Evolutionary conservation across 2,797 vertebrate species (phyloP).

Genomic region (Sebastiscus tertius): DNA sequence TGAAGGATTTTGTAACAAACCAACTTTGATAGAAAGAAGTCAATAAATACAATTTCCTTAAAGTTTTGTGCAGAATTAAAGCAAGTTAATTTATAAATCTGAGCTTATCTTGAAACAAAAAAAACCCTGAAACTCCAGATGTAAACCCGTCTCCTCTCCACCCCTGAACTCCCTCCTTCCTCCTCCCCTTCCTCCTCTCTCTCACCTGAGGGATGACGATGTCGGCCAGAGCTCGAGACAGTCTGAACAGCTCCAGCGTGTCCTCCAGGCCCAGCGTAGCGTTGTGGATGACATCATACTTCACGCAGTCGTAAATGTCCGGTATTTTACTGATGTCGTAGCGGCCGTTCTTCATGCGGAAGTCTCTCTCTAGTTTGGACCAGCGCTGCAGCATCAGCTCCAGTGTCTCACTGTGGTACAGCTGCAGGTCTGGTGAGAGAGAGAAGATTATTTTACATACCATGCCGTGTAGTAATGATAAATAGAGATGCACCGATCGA

Average conservation of each 20-base stretch:
- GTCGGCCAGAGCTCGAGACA: constrained; percentile 94
- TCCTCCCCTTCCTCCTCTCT: not conserved
- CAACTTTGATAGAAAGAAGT: not conserved
- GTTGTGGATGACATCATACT: constrained; percentile 98
- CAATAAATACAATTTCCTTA: too few relatives aligned
- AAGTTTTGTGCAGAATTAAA: not conserved
- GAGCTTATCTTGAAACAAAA: not conserved
- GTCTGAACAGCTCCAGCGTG: constrained; percentile 91
- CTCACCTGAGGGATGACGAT: constrained; percentile 96
- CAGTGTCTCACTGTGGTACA: constrained; percentile 97
- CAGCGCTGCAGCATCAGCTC: constrained; percentile 99
- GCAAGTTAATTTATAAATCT: not conserved
- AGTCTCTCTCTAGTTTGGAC: constrained; percentile 96
- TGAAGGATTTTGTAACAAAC: not conserved
- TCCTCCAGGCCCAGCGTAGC: constrained; percentile 89
- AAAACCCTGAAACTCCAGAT: not conserved
- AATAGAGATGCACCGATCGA: too few relatives aligned
- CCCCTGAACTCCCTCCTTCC: not conserved
- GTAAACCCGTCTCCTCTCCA: too few relatives aligned
- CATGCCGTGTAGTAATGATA: not conserved
- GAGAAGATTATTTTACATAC: not conserved
- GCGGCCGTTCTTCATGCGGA: constrained; percentile 94
- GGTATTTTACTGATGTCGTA: constrained; percentile 99
- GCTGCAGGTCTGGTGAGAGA: constrained; percentile 88
- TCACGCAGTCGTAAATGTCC: constrained; percentile 98